Percentiles rank a stretch among this genome's conserved stretches.
These are phyloP conservation scores for Lepus oiostolus DNA, from an alignment of 2,797 vertebrate genomes.

Conservation along the genomic window DNA sequence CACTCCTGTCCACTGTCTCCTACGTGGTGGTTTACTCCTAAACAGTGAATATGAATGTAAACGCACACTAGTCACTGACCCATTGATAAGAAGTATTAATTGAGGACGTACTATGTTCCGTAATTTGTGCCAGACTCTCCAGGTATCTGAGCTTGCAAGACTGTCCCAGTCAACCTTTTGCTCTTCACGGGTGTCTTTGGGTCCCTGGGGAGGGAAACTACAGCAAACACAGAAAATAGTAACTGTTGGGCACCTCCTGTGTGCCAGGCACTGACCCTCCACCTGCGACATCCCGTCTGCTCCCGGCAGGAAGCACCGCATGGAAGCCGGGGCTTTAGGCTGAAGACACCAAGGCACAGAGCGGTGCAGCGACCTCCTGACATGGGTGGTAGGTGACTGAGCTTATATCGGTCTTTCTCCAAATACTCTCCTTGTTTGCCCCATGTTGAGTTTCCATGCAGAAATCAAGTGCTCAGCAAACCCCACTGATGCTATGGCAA, in stretches of 20 bases:
- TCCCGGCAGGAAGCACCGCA: rapidly evolving
- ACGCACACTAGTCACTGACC: background rate
- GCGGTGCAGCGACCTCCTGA: background rate
- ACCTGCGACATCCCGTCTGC: background rate
- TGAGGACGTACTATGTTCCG: rapidly evolving
- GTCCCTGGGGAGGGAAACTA: rapidly evolving
- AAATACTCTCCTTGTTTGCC: background rate
- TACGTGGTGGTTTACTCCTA: rapidly evolving
- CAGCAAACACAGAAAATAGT: background rate
- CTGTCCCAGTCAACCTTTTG: background rate
- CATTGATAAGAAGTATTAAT: background rate
- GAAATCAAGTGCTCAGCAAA: background rate
- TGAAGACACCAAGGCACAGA: background rate
- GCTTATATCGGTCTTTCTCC: background rate
- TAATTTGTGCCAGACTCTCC: rapidly evolving
- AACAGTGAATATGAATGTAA: too few relatives aligned
- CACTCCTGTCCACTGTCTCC: too few relatives aligned
- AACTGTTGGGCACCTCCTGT: background rate
- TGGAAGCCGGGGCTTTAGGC: too few relatives aligned
- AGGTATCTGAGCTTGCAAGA: background rate
- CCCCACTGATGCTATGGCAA: background rate
- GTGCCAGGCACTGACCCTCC: background rate
- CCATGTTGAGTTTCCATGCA: rapidly evolving
- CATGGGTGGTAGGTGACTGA: rapidly evolving
- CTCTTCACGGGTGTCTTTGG: background rate